These are phyloP conservation scores for Dicyrtomina minuta DNA, from an alignment of 2,888 invertebrate genomes.

Conservation along the genomic window DNA sequence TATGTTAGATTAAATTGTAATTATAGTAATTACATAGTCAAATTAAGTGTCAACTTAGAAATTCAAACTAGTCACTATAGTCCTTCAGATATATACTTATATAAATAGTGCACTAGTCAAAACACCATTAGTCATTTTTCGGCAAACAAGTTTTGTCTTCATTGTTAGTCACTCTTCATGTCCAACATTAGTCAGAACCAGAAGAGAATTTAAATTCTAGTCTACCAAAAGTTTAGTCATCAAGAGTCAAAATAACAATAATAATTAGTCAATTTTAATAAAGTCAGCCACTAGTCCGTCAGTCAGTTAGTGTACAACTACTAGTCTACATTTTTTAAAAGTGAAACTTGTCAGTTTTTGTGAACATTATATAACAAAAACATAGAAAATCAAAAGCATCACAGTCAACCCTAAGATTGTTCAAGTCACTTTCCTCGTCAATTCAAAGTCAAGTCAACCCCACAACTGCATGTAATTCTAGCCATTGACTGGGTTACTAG, in stretches of 20 bases:
- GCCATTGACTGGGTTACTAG: no score
- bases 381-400: no score
- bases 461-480: no score
- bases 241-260: neutral
- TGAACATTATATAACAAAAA: no score
- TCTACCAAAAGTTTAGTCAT: no score
- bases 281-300: no score
- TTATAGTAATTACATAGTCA: constrained; percentile 7
- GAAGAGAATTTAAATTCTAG: no score
- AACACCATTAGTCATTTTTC: constrained; percentile 7
- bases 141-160: neutral
- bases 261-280: constrained; percentile 17
- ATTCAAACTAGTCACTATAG: neutral
- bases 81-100: neutral
- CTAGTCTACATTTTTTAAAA: no score
- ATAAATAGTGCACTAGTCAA: neutral
- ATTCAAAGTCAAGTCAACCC: neutral
- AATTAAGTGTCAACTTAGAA: neutral
- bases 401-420: neutral
- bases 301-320: no score
- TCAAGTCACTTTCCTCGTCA: neutral
- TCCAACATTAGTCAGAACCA: no score
- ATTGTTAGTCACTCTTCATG: no score
- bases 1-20: constrained; percentile 7
- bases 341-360: no score